Evolutionary conservation across 2,113 vertebrate genomes (phyloP), one percentile per base, ranked within the genome.

Genomic region (Erythrocercus mccallii): DNA sequence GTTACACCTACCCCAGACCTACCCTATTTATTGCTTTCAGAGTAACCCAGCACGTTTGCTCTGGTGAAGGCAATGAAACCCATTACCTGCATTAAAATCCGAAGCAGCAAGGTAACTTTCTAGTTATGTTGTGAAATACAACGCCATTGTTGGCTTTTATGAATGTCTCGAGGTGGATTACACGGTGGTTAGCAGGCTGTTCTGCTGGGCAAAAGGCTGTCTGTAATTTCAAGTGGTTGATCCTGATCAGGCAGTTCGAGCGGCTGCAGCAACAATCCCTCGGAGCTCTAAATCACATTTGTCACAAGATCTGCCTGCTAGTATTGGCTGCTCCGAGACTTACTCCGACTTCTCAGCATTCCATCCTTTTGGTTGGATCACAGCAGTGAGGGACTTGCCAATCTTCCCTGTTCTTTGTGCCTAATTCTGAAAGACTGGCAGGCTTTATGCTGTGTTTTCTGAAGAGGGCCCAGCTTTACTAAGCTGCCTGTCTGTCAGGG

Each of bases 401-500:
- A 58, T 33, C 81, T 97, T 53, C 73, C 93, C 62, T 93, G 90
- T 84, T 92, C 94, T 95, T 96, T 86, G 84, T 97, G 96, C 94
- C 71, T 96, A 33, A 87, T 97, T 95, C 96, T 93, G 95, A 96
- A 96, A 94, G 96, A 90, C 97, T 96, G 96, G 96, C 90, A 85
- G 92, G 96, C 93, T 81, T 96, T 95, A 65, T 86, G 87, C 93
- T 94, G 33, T 81, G 96, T 94, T 96, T 97, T 92, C 91, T 96
- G 95, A 96, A 96, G 97, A 97, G 94, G 89, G 91, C 96, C 88
- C 90, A 60, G 96, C 50, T 82, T 96, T 95, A 88, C 96, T 97
- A 97, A 98, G 93, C 96, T 38, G 83, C 97, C 92, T 98, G 98
- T 98, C 98, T 98, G 96, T 97, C 97, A 97, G 97, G 97, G 96